phyloP scores from a whole-genome alignment of 2,888 invertebrate species.

The Drosophila silvestris region DNA sequence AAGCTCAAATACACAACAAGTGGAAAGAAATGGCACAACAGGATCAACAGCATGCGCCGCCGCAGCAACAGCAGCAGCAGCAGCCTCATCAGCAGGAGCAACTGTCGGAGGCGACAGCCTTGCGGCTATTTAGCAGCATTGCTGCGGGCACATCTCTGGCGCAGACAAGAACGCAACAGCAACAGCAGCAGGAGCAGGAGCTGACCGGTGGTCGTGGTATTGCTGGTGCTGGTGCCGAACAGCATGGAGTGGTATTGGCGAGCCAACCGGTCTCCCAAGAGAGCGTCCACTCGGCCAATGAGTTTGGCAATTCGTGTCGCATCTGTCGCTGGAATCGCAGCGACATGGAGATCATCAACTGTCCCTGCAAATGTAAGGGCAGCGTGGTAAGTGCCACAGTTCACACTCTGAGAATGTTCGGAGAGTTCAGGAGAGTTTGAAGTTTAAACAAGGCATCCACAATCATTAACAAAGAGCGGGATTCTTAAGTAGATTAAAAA shows the following conservation, averaged over 20 bases:
- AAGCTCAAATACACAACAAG: neutral
- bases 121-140: conserved; percentile 72
- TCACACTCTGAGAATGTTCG: neutral
- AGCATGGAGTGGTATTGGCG: neutral
- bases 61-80: conserved; percentile 47
- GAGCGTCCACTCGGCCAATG: conserved; percentile 75
- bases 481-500: neutral
- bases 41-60: conserved; percentile 15
- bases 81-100: neutral
- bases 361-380: conserved; percentile 84
- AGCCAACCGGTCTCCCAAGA: conserved; percentile 39
- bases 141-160: conserved; percentile 10
- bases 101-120: conserved; percentile 68
- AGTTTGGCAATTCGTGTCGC: conserved; percentile 81
- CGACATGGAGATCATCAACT: conserved; percentile 77
- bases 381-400: conserved; percentile 77
- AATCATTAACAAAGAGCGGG: neutral
- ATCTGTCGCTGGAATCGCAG: conserved; percentile 83
- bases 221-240: conserved; percentile 7
- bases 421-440: neutral
- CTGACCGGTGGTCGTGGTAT: neutral
- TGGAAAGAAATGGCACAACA: conserved; percentile 48
- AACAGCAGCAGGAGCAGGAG: neutral
- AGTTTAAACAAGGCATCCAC: neutral
- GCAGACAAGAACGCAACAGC: conserved; percentile 1